These are phyloP conservation scores for Dreissena rostriformis DNA, from an alignment of 1,140 invertebrate species.

Conservation along the genomic window DNA sequence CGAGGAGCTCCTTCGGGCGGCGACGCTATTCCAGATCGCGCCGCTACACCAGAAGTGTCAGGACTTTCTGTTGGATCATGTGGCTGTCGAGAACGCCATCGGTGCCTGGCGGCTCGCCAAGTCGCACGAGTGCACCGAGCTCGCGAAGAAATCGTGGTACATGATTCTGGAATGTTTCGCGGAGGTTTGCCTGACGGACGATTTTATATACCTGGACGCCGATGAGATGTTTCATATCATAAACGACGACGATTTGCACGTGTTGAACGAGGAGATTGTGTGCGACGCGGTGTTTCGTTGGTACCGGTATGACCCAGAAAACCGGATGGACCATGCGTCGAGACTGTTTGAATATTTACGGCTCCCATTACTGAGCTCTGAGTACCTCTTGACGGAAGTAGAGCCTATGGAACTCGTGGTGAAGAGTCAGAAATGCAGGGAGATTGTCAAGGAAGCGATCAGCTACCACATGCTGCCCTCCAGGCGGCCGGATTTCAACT, in stretches of 20 bases:
- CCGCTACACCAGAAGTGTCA: conserved; percentile 69
- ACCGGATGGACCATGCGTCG: conserved; percentile 59
- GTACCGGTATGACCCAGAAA: conserved; percentile 63
- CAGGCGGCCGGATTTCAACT: conserved; percentile 70
- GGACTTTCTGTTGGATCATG: conserved; percentile 66
- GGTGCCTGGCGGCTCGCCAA: conserved; percentile 70
- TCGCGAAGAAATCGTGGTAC: conserved; percentile 64
- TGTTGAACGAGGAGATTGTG: conserved; percentile 70
- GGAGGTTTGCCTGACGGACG: conserved; percentile 65
- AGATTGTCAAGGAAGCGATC: conserved; percentile 73
- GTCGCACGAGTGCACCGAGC: conserved; percentile 65
- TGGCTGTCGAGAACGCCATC: conserved; percentile 66
- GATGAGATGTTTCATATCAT: conserved; percentile 69
- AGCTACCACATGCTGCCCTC: conserved; percentile 74
- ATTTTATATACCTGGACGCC: conserved; percentile 65
- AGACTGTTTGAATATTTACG: conserved; percentile 68
- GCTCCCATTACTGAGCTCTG: conserved; percentile 69
- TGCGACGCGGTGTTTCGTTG: conserved; percentile 72
- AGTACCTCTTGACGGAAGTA: conserved; percentile 70
- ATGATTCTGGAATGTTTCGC: conserved; percentile 67
- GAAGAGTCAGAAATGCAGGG: conserved; percentile 63
- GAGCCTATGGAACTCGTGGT: conserved; percentile 64
- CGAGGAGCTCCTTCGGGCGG: conserved; percentile 67
- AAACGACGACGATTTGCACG: conserved; percentile 68
- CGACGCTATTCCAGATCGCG: conserved; percentile 69